Evolutionary conservation across 2,888 invertebrate genomes (phyloP), one percentile per base, ranked within the genome.

Genomic region (Meloe dianella): DNA sequence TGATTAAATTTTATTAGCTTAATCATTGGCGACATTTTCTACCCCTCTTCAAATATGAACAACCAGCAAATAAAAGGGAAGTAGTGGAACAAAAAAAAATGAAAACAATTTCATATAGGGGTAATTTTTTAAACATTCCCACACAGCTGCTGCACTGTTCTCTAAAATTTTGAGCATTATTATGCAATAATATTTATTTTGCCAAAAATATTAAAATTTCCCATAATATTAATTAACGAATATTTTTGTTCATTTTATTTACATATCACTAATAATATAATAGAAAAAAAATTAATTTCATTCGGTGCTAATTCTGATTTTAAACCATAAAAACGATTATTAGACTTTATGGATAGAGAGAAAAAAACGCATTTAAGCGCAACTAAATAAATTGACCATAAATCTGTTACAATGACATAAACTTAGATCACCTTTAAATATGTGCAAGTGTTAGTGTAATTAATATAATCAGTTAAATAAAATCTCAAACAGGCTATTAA

Each of bases 1-100:
- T 75, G 75, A 76, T 77, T 76, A 69, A 67, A 64, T 70, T 71
- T 67, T 38, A 65, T 71, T 71, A 67, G 59, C 61, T 57, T 47
- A 64, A 67, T 56, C 63, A 57, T 61, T 58, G 41, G 61, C 57
- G 24, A 54, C 54, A 54, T 54, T 54, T 54, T 54, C 54, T 27
- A 24, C 14, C 54, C 54, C 24, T n/a, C 24, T 54, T 54, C 22
- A 54, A 54, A 27, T 54, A 14, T 27, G 12, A 22, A 51, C 54
- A 24, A 14, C 12, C 54, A 54, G 27, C 54, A 54, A 54, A 51
- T 20, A 12, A 22, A 12, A 51, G 54, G 27, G 54, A 14, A 1
- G 27, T 14, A 54, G 10, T 12, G 12, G 54, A 54, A 8, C 2
- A 51, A 41, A n/a, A 41, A 17, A 41, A 41, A 20, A 47, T 3